Base-by-base conservation (phyloP, 2,888 invertebrate species). In the Caradrina kadenii region DNA sequence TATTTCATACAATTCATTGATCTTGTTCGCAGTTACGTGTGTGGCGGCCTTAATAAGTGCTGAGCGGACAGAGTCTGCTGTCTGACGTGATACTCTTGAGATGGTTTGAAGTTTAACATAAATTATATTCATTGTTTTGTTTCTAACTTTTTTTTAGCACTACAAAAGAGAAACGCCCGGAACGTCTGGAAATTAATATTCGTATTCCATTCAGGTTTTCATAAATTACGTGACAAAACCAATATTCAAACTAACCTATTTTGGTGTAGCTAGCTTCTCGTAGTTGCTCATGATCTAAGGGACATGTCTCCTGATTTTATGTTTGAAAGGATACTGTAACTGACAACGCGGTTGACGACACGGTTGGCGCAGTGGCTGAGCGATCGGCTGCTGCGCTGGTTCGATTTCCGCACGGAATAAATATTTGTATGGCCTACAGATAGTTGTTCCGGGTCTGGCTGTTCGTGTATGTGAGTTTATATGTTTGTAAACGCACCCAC, bases 11-110 rank as follows among this genome's bases (percentile, higher is more conserved):
- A 13, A 11, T 39, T 17, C 4, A 17, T 17, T 45, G 6, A 6
- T 17, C 5, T 17, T 17, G 11, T 45, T 45, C 15, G 17, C 15
- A 11, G 45, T 17, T 17, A 45, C 45, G 45, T 45, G 45, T 45
- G 17, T 45, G 45, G 45, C 45, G 1, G 45, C 45, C 45, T 45
- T 45, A 45, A 45, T 65, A 52, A 73, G 60, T 61, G 74, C 54
- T 56, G 26, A n/a, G 64, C 56, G 50, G 55, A 45, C 49, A 22
- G 49, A 42, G 21, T 52, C 17, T 21, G 35, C 21, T 15, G 26
- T 55, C 10, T 42, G 45, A n/a, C 39, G 49, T 19, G 39, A 10
- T 60, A 63, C 53, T 65, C 56, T 74, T 50, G 13, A 21, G 35
- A 62, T 45, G 45, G 13, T 35, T 62, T n/a, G 1, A 22, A 35